These are phyloP conservation scores for Drosophila mercatorum DNA, from an alignment of 2,888 invertebrate genomes.

Conservation along the genomic window DNA sequence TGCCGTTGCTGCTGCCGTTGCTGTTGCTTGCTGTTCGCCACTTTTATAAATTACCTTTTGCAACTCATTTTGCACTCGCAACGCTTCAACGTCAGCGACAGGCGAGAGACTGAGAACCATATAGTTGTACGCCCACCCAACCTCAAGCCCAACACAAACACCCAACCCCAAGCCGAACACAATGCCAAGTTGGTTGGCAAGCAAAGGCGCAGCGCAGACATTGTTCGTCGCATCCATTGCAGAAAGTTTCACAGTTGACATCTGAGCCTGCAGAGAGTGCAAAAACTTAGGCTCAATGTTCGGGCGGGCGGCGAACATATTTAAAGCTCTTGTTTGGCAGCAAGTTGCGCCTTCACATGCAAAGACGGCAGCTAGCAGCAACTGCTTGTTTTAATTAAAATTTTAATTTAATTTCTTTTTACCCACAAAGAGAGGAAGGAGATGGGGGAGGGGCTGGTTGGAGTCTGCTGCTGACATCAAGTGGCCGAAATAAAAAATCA, in stretches of 20 bases:
- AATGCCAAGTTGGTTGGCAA: constrained; percentile 54
- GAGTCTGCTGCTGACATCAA: constrained; percentile 44
- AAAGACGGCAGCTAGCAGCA: constrained; percentile 30
- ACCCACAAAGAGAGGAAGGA: not conserved
- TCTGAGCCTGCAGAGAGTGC: constrained; percentile 34
- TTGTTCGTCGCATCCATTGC: constrained; percentile 20
- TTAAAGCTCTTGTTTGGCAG: constrained; percentile 58
- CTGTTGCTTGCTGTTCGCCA: constrained; percentile 24
- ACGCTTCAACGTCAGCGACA: constrained; percentile 50
- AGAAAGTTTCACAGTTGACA: constrained; percentile 51
- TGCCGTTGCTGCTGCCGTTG: constrained; percentile 2
- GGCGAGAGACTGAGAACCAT: constrained; percentile 9
- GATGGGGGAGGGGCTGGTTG: not conserved
- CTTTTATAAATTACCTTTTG: constrained; percentile 70
- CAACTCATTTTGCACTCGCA: constrained; percentile 57
- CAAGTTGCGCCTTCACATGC: constrained; percentile 39
- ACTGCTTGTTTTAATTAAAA: constrained; percentile 77
- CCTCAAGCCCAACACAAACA: not conserved
- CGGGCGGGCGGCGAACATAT: constrained; percentile 27
- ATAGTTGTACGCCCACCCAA: not conserved
- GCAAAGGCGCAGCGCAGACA: constrained; percentile 42
- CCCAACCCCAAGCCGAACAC: constrained; percentile 8
- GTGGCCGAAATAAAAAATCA: constrained; percentile 75
- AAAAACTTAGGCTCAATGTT: constrained; percentile 2
- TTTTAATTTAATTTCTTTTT: constrained; percentile 67